phyloP scores from a whole-genome alignment of 2,113 vertebrate species.

The Anguilla rostrata region DNA sequence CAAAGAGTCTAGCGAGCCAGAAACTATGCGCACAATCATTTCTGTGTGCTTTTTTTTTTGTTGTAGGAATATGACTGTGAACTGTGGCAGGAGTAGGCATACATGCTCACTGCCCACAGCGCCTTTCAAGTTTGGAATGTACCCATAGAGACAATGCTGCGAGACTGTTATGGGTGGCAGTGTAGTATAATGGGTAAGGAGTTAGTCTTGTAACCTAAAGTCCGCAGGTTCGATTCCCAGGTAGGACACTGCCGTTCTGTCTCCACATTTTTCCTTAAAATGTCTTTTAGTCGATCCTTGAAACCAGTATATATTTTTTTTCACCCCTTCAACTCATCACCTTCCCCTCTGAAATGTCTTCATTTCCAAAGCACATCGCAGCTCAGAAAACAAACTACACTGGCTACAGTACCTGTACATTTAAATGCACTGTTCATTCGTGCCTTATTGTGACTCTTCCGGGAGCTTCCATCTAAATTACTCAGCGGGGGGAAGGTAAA shows the following conservation, averaged over 20 bases:
- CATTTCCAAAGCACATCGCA: not conserved
- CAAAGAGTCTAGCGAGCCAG: not conserved
- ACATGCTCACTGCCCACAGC: not conserved
- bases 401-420: not conserved
- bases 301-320: too few species aligned
- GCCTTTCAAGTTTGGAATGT: not conserved
- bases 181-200: too few species aligned
- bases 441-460: not conserved
- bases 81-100: not conserved
- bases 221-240: too few species aligned
- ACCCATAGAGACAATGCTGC: not conserved
- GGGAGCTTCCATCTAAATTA: too few species aligned
- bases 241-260: too few species aligned
- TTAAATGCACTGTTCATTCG: not conserved
- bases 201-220: too few species aligned
- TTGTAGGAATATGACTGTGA: not conserved
- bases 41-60: not conserved
- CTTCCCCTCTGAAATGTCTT: not conserved
- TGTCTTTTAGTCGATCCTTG: too few species aligned
- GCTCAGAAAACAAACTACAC: not conserved
- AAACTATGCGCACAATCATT: not conserved
- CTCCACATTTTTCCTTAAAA: too few species aligned
- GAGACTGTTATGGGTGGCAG: too few species aligned
- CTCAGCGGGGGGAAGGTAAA: not conserved
- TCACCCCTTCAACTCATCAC: not conserved